phyloP scores from a whole-genome alignment of 37 sponge, comb jelly and placozoan genomes.

The Corticium candelabrum region DNA sequence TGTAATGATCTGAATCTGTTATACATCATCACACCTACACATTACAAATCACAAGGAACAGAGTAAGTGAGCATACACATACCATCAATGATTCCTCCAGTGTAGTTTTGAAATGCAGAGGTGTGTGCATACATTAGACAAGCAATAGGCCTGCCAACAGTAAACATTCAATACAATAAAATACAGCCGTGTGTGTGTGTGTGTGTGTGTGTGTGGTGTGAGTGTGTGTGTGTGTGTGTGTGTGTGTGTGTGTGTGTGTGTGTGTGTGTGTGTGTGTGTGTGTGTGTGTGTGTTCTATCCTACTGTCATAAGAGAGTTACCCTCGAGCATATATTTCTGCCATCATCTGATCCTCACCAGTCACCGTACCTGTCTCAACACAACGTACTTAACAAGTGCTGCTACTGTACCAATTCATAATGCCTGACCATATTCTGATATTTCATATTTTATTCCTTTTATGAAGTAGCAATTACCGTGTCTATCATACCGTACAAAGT shows the following conservation, averaged over 20 bases:
- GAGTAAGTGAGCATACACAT: neutral
- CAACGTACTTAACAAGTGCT: neutral
- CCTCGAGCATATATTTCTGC: slow-evolving; percentile 59
- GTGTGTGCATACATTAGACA: slow-evolving; percentile 71
- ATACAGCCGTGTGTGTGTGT: too few species aligned
- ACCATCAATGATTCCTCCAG: slow-evolving; percentile 11
- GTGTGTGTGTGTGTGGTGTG: too few species aligned
- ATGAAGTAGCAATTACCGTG: neutral
- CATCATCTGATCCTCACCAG: slow-evolving; percentile 59
- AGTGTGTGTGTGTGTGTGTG: too few species aligned
- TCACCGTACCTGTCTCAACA: slow-evolving; percentile 13
- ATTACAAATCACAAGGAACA: neutral
- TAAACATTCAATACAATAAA: neutral
- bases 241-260: too few species aligned
- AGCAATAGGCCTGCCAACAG: slow-evolving; percentile 43
- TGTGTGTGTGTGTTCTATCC: neutral
- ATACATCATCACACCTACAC: slow-evolving; percentile 15
- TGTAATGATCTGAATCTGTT: slow-evolving; percentile 34
- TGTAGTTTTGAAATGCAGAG: slow-evolving; percentile 45
- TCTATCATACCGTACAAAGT: neutral
- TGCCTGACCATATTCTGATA: neutral
- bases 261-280: too few species aligned
- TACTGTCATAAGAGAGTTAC: neutral
- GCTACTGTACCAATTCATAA: neutral
- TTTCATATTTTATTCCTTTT: neutral